These are phyloP conservation scores for Orthonevra nobilis DNA, from an alignment of 2,888 invertebrate genomes.

Conservation along the genomic window DNA sequence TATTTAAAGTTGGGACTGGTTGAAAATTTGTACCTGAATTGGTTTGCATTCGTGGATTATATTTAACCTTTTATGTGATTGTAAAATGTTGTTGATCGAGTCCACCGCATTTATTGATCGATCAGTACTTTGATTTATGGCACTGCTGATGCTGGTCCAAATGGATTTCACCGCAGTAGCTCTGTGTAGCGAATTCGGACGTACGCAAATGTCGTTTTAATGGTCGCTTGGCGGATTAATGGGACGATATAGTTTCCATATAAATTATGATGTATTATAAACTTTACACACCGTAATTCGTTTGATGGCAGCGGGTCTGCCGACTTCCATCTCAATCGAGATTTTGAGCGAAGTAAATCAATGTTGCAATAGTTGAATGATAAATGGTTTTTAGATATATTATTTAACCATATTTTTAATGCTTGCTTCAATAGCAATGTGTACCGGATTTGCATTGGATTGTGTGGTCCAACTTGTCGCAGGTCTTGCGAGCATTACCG, in stretches of 20 bases:
- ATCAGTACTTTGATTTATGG: slow-evolving; percentile 32
- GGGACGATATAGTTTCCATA: slow-evolving; percentile 4
- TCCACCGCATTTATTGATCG: slow-evolving; percentile 24
- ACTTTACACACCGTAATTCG: background rate
- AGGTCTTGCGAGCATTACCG: too few relatives aligned
- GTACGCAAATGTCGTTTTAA: slow-evolving; percentile 12
- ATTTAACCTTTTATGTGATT: slow-evolving; percentile 16
- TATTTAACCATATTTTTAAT: too few relatives aligned
- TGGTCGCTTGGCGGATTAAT: slow-evolving; percentile 3
- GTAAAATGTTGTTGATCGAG: slow-evolving; percentile 33
- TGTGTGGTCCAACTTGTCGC: too few relatives aligned
- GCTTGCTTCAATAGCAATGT: too few relatives aligned
- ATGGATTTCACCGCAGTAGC: slow-evolving; percentile 5
- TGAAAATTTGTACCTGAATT: slow-evolving; percentile 30
- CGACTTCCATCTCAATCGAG: background rate
- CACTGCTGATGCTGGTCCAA: background rate
- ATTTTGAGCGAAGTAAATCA: too few relatives aligned
- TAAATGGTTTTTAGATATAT: too few relatives aligned
- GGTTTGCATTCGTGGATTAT: slow-evolving; percentile 12
- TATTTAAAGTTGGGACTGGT: slow-evolving; percentile 5
- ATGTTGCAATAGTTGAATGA: too few relatives aligned
- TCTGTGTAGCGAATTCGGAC: background rate
- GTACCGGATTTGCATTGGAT: too few relatives aligned
- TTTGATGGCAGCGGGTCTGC: slow-evolving; percentile 19
- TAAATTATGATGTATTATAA: slow-evolving; percentile 30